Base-by-base conservation (phyloP, 1,140 invertebrate species). In the Neuroterus valhalla region DNA sequence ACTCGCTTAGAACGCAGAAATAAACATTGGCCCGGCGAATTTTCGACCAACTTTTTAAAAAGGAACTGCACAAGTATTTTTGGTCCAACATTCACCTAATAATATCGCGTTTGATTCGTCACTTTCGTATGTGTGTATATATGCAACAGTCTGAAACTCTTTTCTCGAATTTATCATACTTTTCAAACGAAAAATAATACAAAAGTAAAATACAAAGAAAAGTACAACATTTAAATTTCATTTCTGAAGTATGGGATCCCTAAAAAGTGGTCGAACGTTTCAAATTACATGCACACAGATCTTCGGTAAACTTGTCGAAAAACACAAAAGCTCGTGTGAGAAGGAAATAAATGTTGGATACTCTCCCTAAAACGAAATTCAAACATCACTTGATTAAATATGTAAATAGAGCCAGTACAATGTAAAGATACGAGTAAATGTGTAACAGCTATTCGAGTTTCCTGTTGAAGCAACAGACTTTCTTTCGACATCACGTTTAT, bases 351-450 rank as follows among this genome's bases (percentile, higher is more conserved):
- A 48, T 17, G n/a, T 62, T 62, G 23, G 26, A 31, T 38, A 62
- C 3, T 62, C 5, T 19, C 17, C 17, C 3, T 19, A 50, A 4
- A 62, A 55, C 4, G 52, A 19, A 52, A 55, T 31, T 31, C 11
- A 62, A 55, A n/a, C 12, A 26, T 62, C n/a, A 55, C 10, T 26
- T 5, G 46, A 48, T 8, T 48, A 48, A 17, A 48, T 48, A 17
- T 48, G 8, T 62, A 62, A 62, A 26, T 15, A 26, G 31, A 62
- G 55, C 55, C 23, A 38, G 55, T 31, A 62, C 11, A 62, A 62
- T 62, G 55, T 62, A 62, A 62, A 62, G 55, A 62, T 31, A 62
- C 55, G 55, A 62, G 55, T 62, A 62, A 62, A 62, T 38, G 55
- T 62, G 55, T 62, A 62, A 62, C 12, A 62, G 23, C 55, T 62